Evolutionary conservation across 2,888 invertebrate species (phyloP).

Genomic region (Acanthoscelides obtectus): DNA sequence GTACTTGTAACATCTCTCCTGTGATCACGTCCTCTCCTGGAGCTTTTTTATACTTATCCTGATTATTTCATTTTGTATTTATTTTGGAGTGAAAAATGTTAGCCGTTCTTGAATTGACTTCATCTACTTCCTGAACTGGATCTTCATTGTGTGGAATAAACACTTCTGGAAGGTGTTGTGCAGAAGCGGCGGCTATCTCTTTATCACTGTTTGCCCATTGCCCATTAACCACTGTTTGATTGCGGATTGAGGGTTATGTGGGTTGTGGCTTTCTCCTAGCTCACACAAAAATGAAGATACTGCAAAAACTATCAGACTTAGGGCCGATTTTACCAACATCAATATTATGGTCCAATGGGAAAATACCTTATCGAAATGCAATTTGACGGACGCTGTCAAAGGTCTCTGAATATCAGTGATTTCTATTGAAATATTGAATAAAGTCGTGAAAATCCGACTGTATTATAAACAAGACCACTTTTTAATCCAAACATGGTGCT

Average conservation of each 20-base stretch:
- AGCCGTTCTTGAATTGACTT: not conserved
- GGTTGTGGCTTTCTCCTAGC: slow-evolving; percentile 2
- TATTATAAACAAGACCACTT: too few species aligned
- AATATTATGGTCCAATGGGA: too few species aligned
- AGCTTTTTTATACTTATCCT: not conserved
- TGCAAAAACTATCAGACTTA: too few species aligned
- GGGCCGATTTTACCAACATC: too few species aligned
- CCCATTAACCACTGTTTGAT: not conserved
- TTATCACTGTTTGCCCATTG: not conserved
- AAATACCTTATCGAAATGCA: too few species aligned
- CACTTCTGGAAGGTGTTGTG: not conserved
- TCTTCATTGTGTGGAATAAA: slow-evolving; percentile 1
- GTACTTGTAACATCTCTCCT: slow-evolving; percentile 2
- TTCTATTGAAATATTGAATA: too few species aligned
- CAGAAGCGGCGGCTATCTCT: not conserved
- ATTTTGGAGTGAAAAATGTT: not conserved
- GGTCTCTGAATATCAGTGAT: too few species aligned
- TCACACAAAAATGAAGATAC: too few species aligned
- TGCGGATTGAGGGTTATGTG: not conserved
- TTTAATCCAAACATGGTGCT: too few species aligned
- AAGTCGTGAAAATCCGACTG: too few species aligned
- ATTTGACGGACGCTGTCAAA: too few species aligned
- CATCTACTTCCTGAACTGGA: not conserved
- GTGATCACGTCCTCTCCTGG: not conserved
- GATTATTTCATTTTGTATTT: not conserved